Conservation (phyloP, 1,140 invertebrate species). For the Neotoxoptera formosana region DNA sequence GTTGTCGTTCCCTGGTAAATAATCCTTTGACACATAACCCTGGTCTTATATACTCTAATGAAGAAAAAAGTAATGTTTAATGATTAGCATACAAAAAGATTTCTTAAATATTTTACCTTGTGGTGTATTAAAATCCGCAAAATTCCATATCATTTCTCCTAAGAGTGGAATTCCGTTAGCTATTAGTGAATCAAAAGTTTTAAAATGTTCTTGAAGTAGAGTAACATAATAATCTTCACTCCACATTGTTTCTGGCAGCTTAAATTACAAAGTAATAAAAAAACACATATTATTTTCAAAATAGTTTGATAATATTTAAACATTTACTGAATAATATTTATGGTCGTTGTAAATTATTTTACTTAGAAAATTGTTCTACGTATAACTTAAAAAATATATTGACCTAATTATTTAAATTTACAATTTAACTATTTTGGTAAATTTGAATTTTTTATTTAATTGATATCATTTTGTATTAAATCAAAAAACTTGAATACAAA, state of each 20-base stretch:
- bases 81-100: not conserved
- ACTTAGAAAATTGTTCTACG: not conserved
- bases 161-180: conserved; percentile 80
- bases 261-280: conserved; percentile 61
- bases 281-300: not conserved
- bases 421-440: not conserved
- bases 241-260: conserved; percentile 87
- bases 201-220: conserved; percentile 84
- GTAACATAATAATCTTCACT: conserved; percentile 93
- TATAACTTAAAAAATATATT: not conserved
- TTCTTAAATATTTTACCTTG: conserved; percentile 76
- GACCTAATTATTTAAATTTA: not conserved
- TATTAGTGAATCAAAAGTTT: conserved; percentile 82
- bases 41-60: conserved; percentile 74
- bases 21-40: conserved; percentile 92
- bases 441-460: not conserved
- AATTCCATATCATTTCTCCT: conserved; percentile 98
- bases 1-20: conserved; percentile 85
- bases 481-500: too few relatives aligned
- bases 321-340: not conserved
- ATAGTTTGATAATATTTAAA: not conserved
- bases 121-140: conserved; percentile 85
- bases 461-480: too few relatives aligned
- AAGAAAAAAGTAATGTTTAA: conserved; percentile 57
- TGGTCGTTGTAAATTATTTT: not conserved